Evolutionary conservation across 2,113 vertebrate genomes (phyloP).

Genomic region (Pituophis catenifer): DNA sequence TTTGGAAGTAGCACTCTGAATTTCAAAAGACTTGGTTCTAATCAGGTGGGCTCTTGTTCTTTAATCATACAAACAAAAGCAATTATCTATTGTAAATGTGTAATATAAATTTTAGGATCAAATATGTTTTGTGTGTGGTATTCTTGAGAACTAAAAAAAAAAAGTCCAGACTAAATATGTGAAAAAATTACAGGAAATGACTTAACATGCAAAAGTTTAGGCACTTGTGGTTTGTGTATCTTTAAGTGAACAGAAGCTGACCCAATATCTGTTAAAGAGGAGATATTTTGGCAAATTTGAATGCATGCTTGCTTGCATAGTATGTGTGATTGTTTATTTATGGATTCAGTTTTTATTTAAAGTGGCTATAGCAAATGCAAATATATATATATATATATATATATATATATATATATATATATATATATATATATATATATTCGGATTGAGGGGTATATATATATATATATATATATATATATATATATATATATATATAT

Average conservation of each 20-base stretch:
- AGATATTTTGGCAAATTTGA: not conserved
- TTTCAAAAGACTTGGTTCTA: not conserved
- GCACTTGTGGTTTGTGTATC: not conserved
- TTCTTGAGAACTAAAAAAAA: not conserved
- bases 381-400: not conserved
- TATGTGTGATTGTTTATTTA: not conserved
- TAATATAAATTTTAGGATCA: not conserved
- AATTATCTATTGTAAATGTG: not conserved
- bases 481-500: too few species aligned
- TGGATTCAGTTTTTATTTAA: not conserved
- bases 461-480: too few species aligned
- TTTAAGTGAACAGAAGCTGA: not conserved
- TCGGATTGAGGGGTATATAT: too few species aligned
- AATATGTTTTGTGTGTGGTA: not conserved
- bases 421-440: too few species aligned
- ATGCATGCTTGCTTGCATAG: not conserved
- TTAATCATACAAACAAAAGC: not conserved
- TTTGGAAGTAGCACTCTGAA: not conserved
- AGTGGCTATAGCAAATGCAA: not conserved
- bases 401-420: too few species aligned
- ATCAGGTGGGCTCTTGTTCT: not conserved
- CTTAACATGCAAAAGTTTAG: not conserved
- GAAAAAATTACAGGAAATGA: not conserved
- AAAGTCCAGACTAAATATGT: not conserved
- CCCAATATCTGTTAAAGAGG: not conserved